These are phyloP conservation scores for Sesamia inferens DNA, from an alignment of 2,888 invertebrate species.

Conservation along the genomic window DNA sequence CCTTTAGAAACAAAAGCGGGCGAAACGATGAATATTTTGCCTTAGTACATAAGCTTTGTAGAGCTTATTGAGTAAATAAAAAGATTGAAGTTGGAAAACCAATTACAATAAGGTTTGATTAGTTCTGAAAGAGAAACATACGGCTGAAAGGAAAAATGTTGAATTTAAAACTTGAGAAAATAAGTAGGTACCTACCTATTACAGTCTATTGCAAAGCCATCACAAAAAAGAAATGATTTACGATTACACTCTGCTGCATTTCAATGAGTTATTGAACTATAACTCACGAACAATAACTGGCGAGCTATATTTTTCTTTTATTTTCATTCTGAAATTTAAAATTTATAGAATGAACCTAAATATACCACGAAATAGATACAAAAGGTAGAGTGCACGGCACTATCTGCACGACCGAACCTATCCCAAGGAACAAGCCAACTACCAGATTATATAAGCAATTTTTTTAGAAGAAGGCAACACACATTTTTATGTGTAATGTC, in stretches of 20 bases:
- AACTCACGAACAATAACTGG: conserved; percentile 44
- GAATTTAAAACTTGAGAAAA: conserved; percentile 18
- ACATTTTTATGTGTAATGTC: background rate
- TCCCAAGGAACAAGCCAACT: background rate
- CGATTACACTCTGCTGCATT: conserved; percentile 42
- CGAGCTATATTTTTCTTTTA: conserved; percentile 23
- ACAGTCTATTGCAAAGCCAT: conserved; percentile 2
- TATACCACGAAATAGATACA: conserved; percentile 8
- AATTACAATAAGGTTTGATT: conserved; percentile 59
- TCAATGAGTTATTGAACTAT: conserved; percentile 57
- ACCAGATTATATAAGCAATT: background rate
- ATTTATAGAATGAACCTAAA: conserved; percentile 29
- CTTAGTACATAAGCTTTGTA: conserved; percentile 64
- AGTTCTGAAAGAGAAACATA: conserved; percentile 26
- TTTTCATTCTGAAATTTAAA: conserved; percentile 39
- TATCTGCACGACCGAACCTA: background rate
- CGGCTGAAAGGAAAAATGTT: conserved; percentile 14
- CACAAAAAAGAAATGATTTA: conserved; percentile 42
- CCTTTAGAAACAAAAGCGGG: conserved; percentile 69
- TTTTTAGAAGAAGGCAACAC: background rate
- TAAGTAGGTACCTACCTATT: background rate
- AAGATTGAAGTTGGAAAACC: conserved; percentile 62
- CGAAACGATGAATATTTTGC: conserved; percentile 65
- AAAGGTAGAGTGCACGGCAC: conserved; percentile 12
- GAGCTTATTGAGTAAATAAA: conserved; percentile 62